Percentiles rank a stretch among this genome's conserved stretches.
Evolutionary conservation across 2,797 vertebrate species (phyloP).

Genomic region (Prunella strophiata): DNA sequence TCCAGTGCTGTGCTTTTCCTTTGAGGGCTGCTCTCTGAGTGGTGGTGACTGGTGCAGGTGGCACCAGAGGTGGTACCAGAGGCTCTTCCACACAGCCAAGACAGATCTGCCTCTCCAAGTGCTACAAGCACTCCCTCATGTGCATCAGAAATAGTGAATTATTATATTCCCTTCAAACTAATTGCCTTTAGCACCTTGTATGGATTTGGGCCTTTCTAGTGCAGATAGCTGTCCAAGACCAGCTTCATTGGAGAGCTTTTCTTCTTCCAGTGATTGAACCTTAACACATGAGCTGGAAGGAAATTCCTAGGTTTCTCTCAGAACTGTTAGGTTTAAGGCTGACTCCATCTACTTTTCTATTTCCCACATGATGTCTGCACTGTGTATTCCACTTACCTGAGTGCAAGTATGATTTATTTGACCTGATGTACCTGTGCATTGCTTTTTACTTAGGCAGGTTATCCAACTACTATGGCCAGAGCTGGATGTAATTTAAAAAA

Average conservation of each 20-base stretch:
- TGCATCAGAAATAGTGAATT: background rate
- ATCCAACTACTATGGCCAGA: background rate
- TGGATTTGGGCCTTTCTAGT: background rate
- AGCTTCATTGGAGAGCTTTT: background rate
- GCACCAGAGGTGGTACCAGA: background rate
- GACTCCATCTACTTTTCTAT: background rate
- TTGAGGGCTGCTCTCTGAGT: fast-evolving
- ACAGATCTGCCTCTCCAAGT: background rate
- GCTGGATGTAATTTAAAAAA: background rate
- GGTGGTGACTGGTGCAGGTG: background rate
- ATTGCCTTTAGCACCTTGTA: background rate
- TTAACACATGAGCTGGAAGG: background rate
- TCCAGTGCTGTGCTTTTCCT: background rate
- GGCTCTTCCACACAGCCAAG: background rate
- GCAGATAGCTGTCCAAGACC: background rate
- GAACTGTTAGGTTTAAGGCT: background rate
- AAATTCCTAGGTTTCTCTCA: background rate
- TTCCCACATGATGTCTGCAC: background rate
- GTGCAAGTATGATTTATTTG: background rate
- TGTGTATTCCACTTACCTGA: background rate
- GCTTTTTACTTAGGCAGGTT: background rate
- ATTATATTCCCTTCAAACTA: background rate
- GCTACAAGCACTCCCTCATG: background rate
- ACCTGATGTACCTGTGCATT: background rate
- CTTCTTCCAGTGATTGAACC: background rate